Conservation (phyloP, 2,888 invertebrate species). For the Mythimna pallens region DNA sequence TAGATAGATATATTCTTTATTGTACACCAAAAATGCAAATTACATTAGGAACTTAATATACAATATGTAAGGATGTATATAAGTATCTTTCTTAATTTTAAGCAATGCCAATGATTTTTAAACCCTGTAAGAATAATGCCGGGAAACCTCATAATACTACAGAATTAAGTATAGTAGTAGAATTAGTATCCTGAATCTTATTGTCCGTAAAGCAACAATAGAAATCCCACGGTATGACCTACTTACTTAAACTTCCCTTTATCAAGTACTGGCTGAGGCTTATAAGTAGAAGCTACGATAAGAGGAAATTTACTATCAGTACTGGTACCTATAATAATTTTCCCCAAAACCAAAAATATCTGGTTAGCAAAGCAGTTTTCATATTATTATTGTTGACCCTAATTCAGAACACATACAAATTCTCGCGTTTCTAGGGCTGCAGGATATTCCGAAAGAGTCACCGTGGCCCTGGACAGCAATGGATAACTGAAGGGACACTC, state of each 20-base stretch:
- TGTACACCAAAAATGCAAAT: too few species aligned
- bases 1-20: too few species aligned
- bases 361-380: neutral
- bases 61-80: too few species aligned
- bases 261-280: neutral
- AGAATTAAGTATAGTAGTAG: neutral
- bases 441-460: too few species aligned
- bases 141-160: neutral
- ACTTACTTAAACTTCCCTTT: slow-evolving; percentile 8
- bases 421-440: neutral
- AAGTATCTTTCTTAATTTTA: too few species aligned
- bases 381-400: neutral
- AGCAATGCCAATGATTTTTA: too few species aligned
- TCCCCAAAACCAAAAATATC: neutral
- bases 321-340: neutral
- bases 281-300: neutral
- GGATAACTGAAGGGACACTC: too few species aligned
- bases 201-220: neutral
- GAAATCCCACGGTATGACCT: neutral
- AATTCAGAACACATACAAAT: neutral
- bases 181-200: neutral
- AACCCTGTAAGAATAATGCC: neutral
- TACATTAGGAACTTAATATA: too few species aligned
- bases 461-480: too few species aligned
- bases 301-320: neutral